Base-by-base conservation (phyloP, 2,113 vertebrate species). In the Gadus macrocephalus region DNA sequence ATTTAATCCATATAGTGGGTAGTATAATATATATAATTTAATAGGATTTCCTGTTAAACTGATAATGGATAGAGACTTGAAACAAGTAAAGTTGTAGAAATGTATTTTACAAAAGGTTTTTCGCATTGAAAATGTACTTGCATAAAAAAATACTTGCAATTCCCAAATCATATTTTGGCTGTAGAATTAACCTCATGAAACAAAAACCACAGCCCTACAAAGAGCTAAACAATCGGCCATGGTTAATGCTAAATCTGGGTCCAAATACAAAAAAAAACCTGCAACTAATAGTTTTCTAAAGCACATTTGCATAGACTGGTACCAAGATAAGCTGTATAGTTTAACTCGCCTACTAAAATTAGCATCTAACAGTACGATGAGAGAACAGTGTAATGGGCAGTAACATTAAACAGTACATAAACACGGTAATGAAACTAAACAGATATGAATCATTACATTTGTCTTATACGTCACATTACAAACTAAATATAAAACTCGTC, bases 91-190 rank as follows among this genome's bases (percentile, higher is more conserved):
- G 56, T 68, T 76, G 31, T 64, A 28, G 59, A 84, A 81, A 69
- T 75, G 74, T 85, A 77, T 82, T 87, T 88, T 78, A 82, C 77
- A 81, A 81, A 27, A 27, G 72, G 63, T 80, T 56, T 56, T 81
- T 31, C 17, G 28, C 62, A 69, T 15, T 68, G 53, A 22, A 64
- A 22, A 16, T 53, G 38, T 0, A 67, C 31, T 69, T 72, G 2
- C 0, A 64, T 66, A 62, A 67, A 27, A 66, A 60, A 22, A 59
- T 68, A 59, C 56, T 15, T 77, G 74, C 67, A 49, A 49, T 49
- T 49, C 42, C 42, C 42, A 49, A 49, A 2, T 49, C 42, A 49
- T 49, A 49, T 49, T 49, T 49, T 49, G 42, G 42, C 53, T 71
- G 67, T 19, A 28, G 1, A 3, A 65, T 62, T 15, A 42, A 19